Conservation (phyloP, 2,888 invertebrate species). For the Zaprionus lineosus region DNA sequence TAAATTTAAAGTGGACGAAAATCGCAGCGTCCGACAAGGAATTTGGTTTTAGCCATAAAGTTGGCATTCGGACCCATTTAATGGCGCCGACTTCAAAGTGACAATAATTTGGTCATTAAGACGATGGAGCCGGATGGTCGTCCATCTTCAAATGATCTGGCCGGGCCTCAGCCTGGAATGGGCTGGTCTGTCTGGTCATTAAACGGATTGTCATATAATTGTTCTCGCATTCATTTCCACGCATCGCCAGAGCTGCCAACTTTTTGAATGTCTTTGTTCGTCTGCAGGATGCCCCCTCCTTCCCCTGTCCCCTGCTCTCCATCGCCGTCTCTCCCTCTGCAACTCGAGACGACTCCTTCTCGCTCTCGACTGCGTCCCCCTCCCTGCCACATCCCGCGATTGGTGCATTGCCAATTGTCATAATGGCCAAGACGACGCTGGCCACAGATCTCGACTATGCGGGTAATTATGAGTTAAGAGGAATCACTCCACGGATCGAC, state of each 20-base stretch:
- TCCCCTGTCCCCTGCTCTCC: not conserved
- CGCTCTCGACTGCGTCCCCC: no score
- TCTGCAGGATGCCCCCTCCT: not conserved
- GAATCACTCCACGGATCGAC: slow-evolving; percentile 60
- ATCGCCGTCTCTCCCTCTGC: no score
- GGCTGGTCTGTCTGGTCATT: slow-evolving; percentile 54
- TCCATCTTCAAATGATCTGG: slow-evolving; percentile 1
- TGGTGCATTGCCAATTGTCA: slow-evolving; percentile 70
- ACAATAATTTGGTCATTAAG: slow-evolving; percentile 69
- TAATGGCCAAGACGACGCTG: slow-evolving; percentile 52
- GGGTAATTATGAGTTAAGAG: slow-evolving; percentile 73
- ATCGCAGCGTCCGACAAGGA: no score
- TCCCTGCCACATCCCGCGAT: not conserved
- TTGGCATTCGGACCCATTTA: slow-evolving; percentile 46
- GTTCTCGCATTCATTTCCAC: slow-evolving; percentile 59
- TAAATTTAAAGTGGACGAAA: slow-evolving; percentile 3
- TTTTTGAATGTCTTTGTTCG: slow-evolving; percentile 56
- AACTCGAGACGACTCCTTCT: no score
- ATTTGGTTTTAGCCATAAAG: no score
- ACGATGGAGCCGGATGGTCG: slow-evolving; percentile 9
- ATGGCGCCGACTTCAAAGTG: slow-evolving; percentile 74
- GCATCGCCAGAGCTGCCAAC: slow-evolving; percentile 57
- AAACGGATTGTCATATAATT: slow-evolving; percentile 73
- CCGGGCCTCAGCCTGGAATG: no score
- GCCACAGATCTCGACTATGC: slow-evolving; percentile 40